phyloP scores from a whole-genome alignment of 2,113 vertebrate species.

The Gavialis gangeticus region DNA sequence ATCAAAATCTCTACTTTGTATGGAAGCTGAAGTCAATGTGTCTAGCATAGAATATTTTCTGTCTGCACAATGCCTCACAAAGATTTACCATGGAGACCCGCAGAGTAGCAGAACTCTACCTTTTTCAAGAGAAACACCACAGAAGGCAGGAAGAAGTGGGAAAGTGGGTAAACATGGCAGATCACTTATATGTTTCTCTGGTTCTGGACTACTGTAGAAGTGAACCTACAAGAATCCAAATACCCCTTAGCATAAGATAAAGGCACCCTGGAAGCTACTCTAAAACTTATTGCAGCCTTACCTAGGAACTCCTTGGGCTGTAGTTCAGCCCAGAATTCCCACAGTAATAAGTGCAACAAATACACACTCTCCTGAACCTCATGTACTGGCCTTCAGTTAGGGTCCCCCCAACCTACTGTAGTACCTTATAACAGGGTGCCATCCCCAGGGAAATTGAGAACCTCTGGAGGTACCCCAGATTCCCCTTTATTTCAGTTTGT shows the following conservation, averaged over 20 bases:
- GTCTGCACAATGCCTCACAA: neutral
- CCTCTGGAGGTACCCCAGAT: too few relatives aligned
- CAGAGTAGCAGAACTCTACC: neutral
- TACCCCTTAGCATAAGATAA: neutral
- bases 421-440: too few relatives aligned
- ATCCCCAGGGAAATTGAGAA: too few relatives aligned
- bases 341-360: neutral
- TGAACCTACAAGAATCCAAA: neutral
- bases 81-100: neutral
- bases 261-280: neutral
- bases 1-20: neutral
- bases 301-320: neutral
- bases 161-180: neutral
- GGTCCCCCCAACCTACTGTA: too few relatives aligned
- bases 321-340: neutral
- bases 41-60: neutral
- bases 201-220: neutral
- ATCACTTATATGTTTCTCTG: neutral
- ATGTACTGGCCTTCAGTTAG: neutral
- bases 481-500: too few relatives aligned
- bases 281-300: neutral
- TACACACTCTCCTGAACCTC: neutral
- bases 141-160: neutral
- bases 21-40: neutral
- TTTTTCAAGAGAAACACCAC: neutral